Conservation (phyloP, 2,888 invertebrate species). For the Allolobophora icterica region DNA sequence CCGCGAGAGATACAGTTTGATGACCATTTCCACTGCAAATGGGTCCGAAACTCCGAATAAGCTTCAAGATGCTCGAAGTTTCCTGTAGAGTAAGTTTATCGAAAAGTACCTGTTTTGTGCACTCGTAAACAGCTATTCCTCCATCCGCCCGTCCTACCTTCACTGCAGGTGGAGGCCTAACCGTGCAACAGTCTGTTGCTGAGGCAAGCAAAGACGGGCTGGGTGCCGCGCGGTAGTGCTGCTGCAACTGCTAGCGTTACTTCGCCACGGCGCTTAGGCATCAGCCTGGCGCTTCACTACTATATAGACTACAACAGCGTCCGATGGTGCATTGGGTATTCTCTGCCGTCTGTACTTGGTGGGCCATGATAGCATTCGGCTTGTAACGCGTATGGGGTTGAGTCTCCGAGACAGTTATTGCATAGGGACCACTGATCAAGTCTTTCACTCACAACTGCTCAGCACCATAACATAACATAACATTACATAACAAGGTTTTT, state of each 20-base stretch:
- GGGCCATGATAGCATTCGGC: too few species aligned
- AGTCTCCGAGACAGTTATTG: too few species aligned
- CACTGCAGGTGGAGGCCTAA: not conserved
- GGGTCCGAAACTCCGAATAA: not conserved
- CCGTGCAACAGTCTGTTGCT: not conserved
- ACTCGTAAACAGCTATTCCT: not conserved
- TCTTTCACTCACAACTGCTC: too few species aligned
- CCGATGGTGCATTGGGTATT: too few species aligned
- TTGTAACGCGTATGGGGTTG: too few species aligned
- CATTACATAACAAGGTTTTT: too few species aligned
- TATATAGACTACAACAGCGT: too few species aligned
- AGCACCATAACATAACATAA: too few species aligned
- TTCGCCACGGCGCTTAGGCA: not conserved
- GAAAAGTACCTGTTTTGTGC: not conserved
- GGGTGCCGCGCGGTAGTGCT: not conserved
- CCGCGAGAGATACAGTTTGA: conserved; percentile 40
- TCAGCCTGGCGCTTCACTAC: not conserved
- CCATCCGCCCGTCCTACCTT: not conserved
- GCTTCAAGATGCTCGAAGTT: not conserved
- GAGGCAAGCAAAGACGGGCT: not conserved
- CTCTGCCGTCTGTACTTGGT: too few species aligned
- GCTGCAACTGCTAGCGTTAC: not conserved
- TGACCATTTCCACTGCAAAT: conserved; percentile 33
- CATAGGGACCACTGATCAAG: too few species aligned
- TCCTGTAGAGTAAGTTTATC: not conserved